phyloP scores from a whole-genome alignment of 2,797 vertebrate species.

The Microchirus variegatus region DNA sequence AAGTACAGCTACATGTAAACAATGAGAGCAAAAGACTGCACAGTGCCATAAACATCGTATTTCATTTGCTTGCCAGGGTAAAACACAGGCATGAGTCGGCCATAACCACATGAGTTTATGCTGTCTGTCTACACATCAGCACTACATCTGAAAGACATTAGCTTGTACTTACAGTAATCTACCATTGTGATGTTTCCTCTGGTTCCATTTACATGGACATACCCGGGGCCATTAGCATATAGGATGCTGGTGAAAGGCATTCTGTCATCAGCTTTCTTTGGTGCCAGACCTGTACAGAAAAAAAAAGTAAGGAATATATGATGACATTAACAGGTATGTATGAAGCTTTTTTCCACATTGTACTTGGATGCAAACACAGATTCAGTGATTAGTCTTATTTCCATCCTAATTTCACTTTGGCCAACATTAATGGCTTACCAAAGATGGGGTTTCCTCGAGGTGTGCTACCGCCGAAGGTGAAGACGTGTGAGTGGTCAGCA shows the following conservation, averaged over 20 bases:
- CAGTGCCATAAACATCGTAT: conserved; percentile 26
- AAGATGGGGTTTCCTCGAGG: conserved; percentile 86
- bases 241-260: conserved; percentile 87
- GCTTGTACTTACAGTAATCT: conserved; percentile 81
- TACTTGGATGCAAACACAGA: not conserved
- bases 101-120: conserved; percentile 45
- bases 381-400: not conserved
- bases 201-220: conserved; percentile 80
- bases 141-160: conserved; percentile 69
- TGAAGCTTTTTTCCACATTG: not conserved
- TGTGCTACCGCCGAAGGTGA: conserved; percentile 86
- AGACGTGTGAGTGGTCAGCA: conserved; percentile 88
- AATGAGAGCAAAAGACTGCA: conserved; percentile 19
- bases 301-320: not conserved
- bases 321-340: not conserved
- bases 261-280: conserved; percentile 78
- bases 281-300: conserved; percentile 77
- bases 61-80: conserved; percentile 41
- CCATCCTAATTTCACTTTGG: no score
- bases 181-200: conserved; percentile 82
- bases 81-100: conserved; percentile 46
- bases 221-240: conserved; percentile 86
- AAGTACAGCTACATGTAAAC: conserved; percentile 25
- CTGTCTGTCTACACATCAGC: conserved; percentile 42
- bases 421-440: conserved; percentile 64